Evolutionary conservation across 1,140 invertebrate genomes (phyloP).

Genomic region (Dinoponera quadriceps): DNA sequence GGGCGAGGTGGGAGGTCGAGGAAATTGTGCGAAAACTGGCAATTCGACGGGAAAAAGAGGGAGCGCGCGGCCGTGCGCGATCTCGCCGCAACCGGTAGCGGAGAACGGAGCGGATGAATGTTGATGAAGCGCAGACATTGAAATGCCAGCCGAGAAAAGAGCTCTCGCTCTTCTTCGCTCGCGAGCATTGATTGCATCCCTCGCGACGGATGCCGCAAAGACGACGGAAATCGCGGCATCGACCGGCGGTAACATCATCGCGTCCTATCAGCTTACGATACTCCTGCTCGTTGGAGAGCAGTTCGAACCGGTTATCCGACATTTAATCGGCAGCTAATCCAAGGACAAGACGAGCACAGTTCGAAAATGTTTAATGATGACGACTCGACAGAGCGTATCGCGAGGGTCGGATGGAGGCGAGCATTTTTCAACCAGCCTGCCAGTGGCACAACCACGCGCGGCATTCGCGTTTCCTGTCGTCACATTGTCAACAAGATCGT

Average conservation of each 20-base stretch:
- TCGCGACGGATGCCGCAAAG: not conserved
- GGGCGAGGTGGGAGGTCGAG: constrained; percentile 72
- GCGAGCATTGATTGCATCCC: not conserved
- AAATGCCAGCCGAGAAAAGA: not conserved
- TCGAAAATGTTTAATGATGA: no score
- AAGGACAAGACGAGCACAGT: no score
- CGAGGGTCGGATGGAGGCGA: no score
- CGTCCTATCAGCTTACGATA: not conserved
- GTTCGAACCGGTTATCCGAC: no score
- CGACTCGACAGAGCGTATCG: no score
- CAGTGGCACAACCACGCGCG: constrained; percentile 6
- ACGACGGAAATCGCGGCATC: not conserved
- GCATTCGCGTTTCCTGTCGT: constrained; percentile 42
- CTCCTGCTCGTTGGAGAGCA: no score
- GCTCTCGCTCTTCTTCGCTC: not conserved
- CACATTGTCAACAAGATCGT: constrained; percentile 40
- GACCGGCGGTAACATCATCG: not conserved
- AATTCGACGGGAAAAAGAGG: constrained; percentile 63
- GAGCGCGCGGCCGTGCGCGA: not conserved
- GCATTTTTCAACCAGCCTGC: not conserved
- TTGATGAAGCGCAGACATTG: constrained; percentile 5
- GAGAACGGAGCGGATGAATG: constrained; percentile 10
- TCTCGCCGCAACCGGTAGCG: not conserved
- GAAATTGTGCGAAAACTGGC: constrained; percentile 77
- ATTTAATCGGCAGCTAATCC: no score